These are phyloP conservation scores for Dermatophagoides farinae DNA, from an alignment of 1,140 invertebrate species.

Conservation along the genomic window DNA sequence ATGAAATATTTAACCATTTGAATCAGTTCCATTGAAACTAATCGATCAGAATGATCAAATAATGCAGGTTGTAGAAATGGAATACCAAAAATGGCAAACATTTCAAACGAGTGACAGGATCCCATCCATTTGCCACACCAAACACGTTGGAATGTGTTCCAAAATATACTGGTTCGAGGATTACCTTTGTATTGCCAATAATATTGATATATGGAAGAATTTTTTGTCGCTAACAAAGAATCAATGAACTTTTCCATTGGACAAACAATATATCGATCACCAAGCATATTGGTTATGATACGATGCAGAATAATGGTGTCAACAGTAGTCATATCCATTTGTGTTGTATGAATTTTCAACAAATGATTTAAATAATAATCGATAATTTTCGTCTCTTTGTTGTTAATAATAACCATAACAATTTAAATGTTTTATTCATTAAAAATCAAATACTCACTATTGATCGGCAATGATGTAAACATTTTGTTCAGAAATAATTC, in stretches of 20 bases:
- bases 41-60: background rate
- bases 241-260: background rate
- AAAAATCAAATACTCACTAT: too few relatives aligned
- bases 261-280: slow-evolving; percentile 5
- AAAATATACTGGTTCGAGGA: background rate
- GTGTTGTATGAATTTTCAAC: background rate
- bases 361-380: background rate
- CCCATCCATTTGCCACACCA: slow-evolving; percentile 11
- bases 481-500: background rate
- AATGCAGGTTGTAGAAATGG: background rate
- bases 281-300: background rate
- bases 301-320: background rate
- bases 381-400: background rate
- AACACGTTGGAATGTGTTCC: background rate
- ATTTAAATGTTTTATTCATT: too few relatives aligned
- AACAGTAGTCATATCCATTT: background rate
- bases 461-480: background rate
- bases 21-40: slow-evolving; percentile 4
- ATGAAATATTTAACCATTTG: background rate
- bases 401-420: background rate
- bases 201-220: slow-evolving; percentile 3
- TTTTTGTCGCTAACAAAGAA: background rate
- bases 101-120: slow-evolving; percentile 5
- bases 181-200: slow-evolving; percentile 9
- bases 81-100: slow-evolving; percentile 5